phyloP scores from a whole-genome alignment of 2,113 vertebrate species.

The Myotis davidii region DNA sequence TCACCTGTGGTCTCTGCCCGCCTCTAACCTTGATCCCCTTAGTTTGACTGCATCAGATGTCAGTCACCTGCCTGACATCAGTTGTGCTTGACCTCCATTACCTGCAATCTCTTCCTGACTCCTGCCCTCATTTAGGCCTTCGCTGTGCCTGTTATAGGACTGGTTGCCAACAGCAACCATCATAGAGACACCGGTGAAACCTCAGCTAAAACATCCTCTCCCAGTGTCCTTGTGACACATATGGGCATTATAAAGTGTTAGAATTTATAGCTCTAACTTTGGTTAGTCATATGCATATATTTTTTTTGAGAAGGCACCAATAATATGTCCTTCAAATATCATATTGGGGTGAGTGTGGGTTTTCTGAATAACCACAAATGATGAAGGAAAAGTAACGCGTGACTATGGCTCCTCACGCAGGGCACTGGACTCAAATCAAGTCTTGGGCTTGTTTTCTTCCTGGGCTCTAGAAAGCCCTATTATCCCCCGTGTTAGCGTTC shows the following conservation, averaged over 20 bases:
- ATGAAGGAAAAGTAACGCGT: not conserved
- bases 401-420: not conserved
- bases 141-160: not conserved
- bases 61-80: not conserved
- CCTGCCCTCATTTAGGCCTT: constrained; percentile 49
- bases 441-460: not conserved
- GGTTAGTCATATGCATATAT: not conserved
- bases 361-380: not conserved
- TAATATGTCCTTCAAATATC: not conserved
- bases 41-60: not conserved
- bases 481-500: not conserved
- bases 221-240: not conserved
- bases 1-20: constrained; percentile 14
- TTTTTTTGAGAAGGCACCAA: not conserved
- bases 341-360: not conserved
- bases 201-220: constrained; percentile 7
- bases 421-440: not conserved
- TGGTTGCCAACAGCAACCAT: constrained; percentile 54
- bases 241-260: not conserved
- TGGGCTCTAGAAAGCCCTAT: not conserved
- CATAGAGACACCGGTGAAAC: not conserved
- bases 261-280: not conserved
- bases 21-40: not conserved
- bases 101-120: constrained; percentile 55
- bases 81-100: constrained; percentile 52